Conservation (phyloP, 2,113 vertebrate species). For the Diadophis punctatus region DNA sequence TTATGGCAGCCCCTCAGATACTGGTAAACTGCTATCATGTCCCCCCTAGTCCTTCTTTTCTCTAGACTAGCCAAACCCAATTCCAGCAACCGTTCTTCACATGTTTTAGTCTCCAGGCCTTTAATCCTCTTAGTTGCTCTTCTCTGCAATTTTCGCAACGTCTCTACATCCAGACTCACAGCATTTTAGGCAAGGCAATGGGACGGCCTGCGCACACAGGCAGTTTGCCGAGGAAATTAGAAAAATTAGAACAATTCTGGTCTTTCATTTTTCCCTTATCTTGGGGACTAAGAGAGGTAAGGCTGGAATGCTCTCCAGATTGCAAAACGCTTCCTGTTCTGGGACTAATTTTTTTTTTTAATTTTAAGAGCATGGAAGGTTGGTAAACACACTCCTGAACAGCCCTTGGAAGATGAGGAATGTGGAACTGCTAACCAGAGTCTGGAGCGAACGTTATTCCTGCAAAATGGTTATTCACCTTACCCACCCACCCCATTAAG, state of each 20-base stretch:
- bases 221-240: background rate
- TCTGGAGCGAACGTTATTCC: background rate
- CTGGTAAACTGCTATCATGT: too few species aligned
- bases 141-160: background rate
- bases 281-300: background rate
- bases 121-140: background rate
- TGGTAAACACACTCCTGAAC: background rate
- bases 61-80: too few species aligned
- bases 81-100: accelerated
- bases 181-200: background rate
- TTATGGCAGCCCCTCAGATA: too few species aligned
- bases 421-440: background rate
- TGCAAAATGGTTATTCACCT: background rate
- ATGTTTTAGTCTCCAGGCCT: background rate
- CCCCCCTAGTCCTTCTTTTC: too few species aligned
- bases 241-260: background rate
- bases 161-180: background rate
- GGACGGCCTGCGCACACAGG: background rate
- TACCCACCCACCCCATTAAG: background rate
- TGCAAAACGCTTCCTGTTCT: background rate
- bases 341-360: background rate
- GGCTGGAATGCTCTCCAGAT: background rate
- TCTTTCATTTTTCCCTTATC: background rate
- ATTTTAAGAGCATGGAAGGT: background rate
- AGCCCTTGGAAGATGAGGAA: background rate